A percentile compares a stretch with the other conserved stretches of the same genome.
These are phyloP conservation scores for Drosophila santomea DNA, from an alignment of 1,140 invertebrate genomes.

Conservation along the genomic window DNA sequence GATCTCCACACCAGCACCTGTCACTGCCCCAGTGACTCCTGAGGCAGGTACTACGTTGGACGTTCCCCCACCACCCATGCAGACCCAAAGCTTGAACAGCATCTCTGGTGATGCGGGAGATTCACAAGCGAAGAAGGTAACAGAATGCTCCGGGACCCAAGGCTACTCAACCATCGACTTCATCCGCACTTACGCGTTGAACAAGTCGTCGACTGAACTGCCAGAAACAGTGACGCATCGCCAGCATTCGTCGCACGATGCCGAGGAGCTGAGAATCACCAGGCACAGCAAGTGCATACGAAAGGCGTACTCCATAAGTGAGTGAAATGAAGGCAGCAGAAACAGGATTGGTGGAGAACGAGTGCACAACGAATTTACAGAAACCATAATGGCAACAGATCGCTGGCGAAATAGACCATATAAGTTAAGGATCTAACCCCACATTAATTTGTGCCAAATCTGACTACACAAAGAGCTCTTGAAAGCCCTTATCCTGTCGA, in stretches of 20 bases:
- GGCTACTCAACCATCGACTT: slow-evolving; percentile 98
- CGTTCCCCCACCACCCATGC: slow-evolving; percentile 8
- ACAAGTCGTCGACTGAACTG: slow-evolving; percentile 86
- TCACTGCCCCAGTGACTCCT: slow-evolving; percentile 49
- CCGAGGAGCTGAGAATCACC: slow-evolving; percentile 88
- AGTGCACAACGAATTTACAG: slow-evolving; percentile 59
- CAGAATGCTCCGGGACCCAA: slow-evolving; percentile 38
- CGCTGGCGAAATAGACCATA: background rate
- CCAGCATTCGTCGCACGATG: slow-evolving; percentile 73
- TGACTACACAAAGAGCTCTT: background rate
- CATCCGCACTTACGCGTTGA: slow-evolving; percentile 95
- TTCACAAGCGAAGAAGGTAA: background rate
- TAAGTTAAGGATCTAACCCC: too few relatives aligned
- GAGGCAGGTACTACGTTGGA: slow-evolving; percentile 35
- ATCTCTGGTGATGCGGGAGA: slow-evolving; percentile 19
- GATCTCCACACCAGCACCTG: background rate
- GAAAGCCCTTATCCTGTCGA: background rate
- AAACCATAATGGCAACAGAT: background rate
- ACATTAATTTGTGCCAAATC: too few relatives aligned
- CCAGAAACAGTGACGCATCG: slow-evolving; percentile 84
- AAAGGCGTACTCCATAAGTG: slow-evolving; percentile 87
- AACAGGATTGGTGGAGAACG: background rate
- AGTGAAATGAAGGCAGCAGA: slow-evolving; percentile 84
- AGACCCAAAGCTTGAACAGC: slow-evolving; percentile 43
- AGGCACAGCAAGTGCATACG: slow-evolving; percentile 85